Conservation (phyloP, 2,888 invertebrate genomes). For the Trachelus troglodyta region DNA sequence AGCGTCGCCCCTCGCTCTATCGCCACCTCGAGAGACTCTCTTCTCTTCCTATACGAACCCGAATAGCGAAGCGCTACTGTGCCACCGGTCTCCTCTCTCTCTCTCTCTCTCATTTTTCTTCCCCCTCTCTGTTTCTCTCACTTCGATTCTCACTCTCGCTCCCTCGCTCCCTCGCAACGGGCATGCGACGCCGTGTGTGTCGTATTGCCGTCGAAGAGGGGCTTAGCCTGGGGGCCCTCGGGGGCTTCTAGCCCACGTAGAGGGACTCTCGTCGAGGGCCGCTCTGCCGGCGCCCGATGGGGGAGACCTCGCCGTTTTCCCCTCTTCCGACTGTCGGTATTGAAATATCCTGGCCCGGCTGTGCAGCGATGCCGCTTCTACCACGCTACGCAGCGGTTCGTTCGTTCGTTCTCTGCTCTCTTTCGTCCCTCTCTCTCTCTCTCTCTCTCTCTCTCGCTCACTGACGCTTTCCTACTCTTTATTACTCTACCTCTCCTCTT, state of each 20-base stretch:
- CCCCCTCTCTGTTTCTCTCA: constrained; percentile 11
- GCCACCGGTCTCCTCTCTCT: constrained; percentile 8
- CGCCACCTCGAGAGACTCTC: constrained; percentile 9
- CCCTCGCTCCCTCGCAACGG: constrained; percentile 19
- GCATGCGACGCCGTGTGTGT: constrained; percentile 15
- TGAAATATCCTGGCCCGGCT: constrained; percentile 56
- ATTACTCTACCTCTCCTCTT: too few species aligned
- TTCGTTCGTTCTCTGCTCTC: constrained; percentile 16
- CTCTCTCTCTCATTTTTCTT: constrained; percentile 16
- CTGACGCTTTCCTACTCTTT: too few species aligned
- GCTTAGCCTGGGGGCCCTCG: constrained; percentile 20
- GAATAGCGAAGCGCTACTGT: constrained; percentile 46
- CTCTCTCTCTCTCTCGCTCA: constrained; percentile 9
- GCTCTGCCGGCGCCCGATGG: neutral
- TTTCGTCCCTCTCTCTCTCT: constrained; percentile 15
- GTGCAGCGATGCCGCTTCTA: constrained; percentile 58
- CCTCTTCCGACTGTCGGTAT: constrained; percentile 40
- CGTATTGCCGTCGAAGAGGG: constrained; percentile 15
- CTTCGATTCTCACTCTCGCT: neutral
- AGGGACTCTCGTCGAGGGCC: too few species aligned
- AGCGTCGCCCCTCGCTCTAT: constrained; percentile 13
- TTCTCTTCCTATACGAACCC: constrained; percentile 33
- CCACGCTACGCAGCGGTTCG: constrained; percentile 29
- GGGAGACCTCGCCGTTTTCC: constrained; percentile 27
- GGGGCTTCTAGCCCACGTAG: constrained; percentile 12